Evolutionary conservation across 1,140 invertebrate species (phyloP), one percentile per base, ranked within the genome.

Genomic region (Trissolcus basalis): DNA sequence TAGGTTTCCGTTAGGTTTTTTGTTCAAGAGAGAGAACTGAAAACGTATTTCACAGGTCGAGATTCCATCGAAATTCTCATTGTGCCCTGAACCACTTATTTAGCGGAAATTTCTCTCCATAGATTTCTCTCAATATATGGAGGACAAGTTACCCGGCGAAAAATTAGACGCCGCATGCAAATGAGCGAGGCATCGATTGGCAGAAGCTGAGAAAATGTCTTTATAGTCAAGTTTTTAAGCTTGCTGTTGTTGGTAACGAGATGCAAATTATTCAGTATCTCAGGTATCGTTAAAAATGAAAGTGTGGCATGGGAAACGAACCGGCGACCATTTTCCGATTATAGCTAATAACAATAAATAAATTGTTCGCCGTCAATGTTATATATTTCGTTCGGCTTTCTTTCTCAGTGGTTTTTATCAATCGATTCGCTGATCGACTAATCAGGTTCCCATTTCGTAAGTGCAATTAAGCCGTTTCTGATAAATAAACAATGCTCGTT

Each of bases 271-370:
- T 9, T 11, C 39, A 11, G 9, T 56, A 59, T 59, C 56, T 36
- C 14, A 39, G 14, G 12, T n/a, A 39, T 13, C 14, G 44, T 10
- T 12, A 12, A 49, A 59, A 48, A 59, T 45, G 56, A 59, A 59
- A 59, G 56, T 49, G 15, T 49, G 35, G 56, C 56, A 49, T 59
- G 45, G 45, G 56, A 59, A 59, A 59, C 45, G 16, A 19, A 48
- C n/a, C 44, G 36, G 16, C 15, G 45, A 19, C 32, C 5, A 49
- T 19, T 48, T 49, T 59, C 33, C 19, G 44, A 59, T 49, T 27
- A 36, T 19, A 45, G 14, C 33, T 59, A 49, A 59, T 58, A 41
- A 59, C 6, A 27, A 27, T 27, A 27, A 27, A 27, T 27, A 27
- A 27, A 27, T 59, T 49, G 56, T 59, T 49, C 19, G 6, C 2